These are phyloP conservation scores for Cephus pulcher DNA, from an alignment of 2,888 invertebrate genomes.

Conservation along the genomic window DNA sequence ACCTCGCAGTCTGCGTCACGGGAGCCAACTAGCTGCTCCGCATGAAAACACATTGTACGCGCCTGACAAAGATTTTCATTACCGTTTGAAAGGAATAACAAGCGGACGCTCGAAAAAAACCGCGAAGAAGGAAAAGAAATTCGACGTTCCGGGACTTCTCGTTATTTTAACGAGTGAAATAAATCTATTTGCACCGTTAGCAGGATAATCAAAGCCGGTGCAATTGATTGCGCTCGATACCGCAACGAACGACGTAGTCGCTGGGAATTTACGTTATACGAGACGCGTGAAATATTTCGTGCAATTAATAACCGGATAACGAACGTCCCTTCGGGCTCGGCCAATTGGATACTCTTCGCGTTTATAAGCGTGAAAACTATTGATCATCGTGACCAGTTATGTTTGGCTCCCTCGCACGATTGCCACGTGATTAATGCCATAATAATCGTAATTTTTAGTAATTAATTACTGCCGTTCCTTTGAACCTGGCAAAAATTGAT, in stretches of 20 bases:
- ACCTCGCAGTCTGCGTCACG: not conserved
- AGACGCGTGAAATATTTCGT: not conserved
- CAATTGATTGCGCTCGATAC: not conserved
- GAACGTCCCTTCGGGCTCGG: constrained; percentile 22
- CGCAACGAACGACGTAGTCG: not conserved
- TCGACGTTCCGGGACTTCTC: not conserved
- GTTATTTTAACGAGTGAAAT: not conserved
- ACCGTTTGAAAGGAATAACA: not conserved
- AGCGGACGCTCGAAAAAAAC: not conserved
- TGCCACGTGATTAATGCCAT: not conserved
- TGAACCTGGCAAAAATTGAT: not conserved
- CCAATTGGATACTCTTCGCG: not conserved
- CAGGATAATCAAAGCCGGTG: not conserved
- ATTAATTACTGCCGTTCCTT: not conserved
- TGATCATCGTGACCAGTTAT: not conserved
- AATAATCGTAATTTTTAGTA: not conserved
- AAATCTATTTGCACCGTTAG: not conserved
- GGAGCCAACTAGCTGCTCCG: not conserved
- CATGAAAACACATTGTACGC: not conserved
- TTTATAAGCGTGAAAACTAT: not conserved
- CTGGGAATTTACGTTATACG: not conserved
- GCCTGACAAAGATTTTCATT: not conserved
- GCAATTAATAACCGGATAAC: constrained; percentile 44
- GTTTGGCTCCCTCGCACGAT: not conserved
- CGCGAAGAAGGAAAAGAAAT: not conserved